Percentiles rank a stretch among this genome's conserved stretches.
These are phyloP conservation scores for Hermatobates lingyangjiaoensis DNA, from an alignment of 1,140 invertebrate species.

Conservation along the genomic window DNA sequence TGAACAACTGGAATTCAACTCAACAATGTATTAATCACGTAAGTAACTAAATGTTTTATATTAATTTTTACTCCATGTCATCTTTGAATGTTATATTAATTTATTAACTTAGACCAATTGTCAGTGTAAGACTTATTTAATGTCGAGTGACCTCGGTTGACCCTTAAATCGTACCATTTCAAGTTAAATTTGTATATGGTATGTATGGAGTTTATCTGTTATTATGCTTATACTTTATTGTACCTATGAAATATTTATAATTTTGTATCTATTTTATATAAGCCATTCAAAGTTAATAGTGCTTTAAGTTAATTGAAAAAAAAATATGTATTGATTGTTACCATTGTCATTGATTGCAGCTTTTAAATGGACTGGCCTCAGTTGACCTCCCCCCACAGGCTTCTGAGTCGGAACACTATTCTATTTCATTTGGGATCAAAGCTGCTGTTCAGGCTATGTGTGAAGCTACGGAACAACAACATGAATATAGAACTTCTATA, in stretches of 20 bases:
- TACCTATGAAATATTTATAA: too few relatives aligned
- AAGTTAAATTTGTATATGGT: too few relatives aligned
- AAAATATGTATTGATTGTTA: too few relatives aligned
- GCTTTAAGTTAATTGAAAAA: too few relatives aligned
- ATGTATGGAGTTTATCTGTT: too few relatives aligned
- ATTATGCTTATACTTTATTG: too few relatives aligned
- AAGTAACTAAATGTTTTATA: slow-evolving; percentile 20
- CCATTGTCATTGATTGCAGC: slow-evolving; percentile 24
- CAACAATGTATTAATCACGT: slow-evolving; percentile 73
- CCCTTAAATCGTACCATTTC: too few relatives aligned
- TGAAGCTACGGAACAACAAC: slow-evolving; percentile 57
- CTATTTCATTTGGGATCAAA: slow-evolving; percentile 63
- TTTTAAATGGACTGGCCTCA: slow-evolving; percentile 49
- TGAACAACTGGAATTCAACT: slow-evolving; percentile 58
- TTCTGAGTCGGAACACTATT: slow-evolving; percentile 22
- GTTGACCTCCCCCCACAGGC: slow-evolving; percentile 21
- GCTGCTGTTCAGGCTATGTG: slow-evolving; percentile 71
- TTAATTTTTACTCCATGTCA: not conserved
- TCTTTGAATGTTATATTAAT: not conserved
- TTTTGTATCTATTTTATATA: too few relatives aligned
- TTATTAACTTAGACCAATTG: slow-evolving; percentile 10
- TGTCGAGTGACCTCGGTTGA: too few relatives aligned
- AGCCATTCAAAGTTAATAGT: too few relatives aligned
- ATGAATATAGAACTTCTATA: slow-evolving; percentile 32
- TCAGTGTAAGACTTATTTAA: too few relatives aligned